Conservation (phyloP, 2,113 vertebrate genomes). For the Carollia perspicillata region DNA sequence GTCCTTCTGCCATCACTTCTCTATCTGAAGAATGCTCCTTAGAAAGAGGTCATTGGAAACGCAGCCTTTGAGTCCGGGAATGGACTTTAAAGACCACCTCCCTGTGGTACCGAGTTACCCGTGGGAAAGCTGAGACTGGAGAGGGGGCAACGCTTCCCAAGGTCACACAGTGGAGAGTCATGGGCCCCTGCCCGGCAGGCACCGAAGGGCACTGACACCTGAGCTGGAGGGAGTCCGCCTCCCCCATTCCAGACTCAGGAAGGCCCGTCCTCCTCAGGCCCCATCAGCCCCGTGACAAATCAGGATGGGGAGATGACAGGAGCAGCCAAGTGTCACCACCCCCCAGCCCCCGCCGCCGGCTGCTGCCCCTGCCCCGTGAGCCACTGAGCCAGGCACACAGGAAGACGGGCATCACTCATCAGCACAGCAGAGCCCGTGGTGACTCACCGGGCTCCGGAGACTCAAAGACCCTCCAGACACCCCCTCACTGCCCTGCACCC, state of each 20-base stretch:
- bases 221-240: accelerated
- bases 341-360: no score
- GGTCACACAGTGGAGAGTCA: not conserved
- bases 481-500: not conserved
- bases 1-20: not conserved
- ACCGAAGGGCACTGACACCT: not conserved
- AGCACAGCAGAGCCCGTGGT: not conserved
- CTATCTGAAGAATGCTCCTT: not conserved
- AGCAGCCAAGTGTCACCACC: not conserved
- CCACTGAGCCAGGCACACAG: not conserved
- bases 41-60: not conserved
- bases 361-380: not conserved
- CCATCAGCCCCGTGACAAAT: not conserved
- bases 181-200: not conserved
- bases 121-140: not conserved
- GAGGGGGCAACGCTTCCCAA: not conserved
- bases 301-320: not conserved
- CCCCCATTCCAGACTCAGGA: no score
- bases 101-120: not conserved
- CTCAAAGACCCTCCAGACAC: not conserved
- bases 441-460: conserved; percentile 21
- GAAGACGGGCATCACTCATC: not conserved
- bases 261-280: not conserved
- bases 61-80: not conserved
- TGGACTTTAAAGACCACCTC: not conserved